These are phyloP conservation scores for Phengaris arion DNA, from an alignment of 2,888 invertebrate species.

Conservation along the genomic window DNA sequence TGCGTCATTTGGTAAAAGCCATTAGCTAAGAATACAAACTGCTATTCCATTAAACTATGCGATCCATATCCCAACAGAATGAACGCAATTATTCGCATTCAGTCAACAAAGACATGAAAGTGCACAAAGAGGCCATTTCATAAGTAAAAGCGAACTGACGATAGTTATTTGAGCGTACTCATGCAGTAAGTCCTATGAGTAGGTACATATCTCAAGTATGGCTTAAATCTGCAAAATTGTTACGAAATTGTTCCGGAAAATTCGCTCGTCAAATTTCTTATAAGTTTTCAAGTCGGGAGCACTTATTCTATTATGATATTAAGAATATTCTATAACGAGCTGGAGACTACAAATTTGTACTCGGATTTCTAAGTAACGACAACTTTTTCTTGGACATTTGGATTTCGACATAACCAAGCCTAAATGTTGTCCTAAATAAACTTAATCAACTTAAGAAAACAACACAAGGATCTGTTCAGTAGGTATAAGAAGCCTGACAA, in stretches of 20 bases:
- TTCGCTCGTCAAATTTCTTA: conserved; percentile 8
- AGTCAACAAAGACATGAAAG: conserved; percentile 62
- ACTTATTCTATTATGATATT: conserved; percentile 19
- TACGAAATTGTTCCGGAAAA: conserved; percentile 19
- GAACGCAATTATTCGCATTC: conserved; percentile 68
- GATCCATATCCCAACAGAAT: conserved; percentile 60
- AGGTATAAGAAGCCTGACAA: not conserved
- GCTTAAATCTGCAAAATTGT: conserved; percentile 41
- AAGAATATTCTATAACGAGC: conserved; percentile 17
- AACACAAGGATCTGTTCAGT: not conserved
- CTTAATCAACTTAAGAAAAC: not conserved
- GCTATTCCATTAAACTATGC: conserved; percentile 64
- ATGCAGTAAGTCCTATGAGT: conserved; percentile 69
- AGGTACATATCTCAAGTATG: conserved; percentile 59
- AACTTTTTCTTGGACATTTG: not conserved
- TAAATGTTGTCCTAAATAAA: not conserved
- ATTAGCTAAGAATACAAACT: conserved; percentile 69
- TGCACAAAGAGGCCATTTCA: conserved; percentile 68
- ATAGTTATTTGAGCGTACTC: conserved; percentile 71
- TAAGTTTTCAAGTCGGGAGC: not conserved
- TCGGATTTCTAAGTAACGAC: not conserved
- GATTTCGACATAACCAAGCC: not conserved
- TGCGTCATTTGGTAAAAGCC: conserved; percentile 53
- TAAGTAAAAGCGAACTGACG: conserved; percentile 66
- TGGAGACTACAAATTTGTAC: conserved; percentile 3